A percentile compares a stretch with the other conserved stretches of the same genome.
phyloP scores from a whole-genome alignment of 2,797 vertebrate genomes.

The Cryptoblepharus egeriae region DNA sequence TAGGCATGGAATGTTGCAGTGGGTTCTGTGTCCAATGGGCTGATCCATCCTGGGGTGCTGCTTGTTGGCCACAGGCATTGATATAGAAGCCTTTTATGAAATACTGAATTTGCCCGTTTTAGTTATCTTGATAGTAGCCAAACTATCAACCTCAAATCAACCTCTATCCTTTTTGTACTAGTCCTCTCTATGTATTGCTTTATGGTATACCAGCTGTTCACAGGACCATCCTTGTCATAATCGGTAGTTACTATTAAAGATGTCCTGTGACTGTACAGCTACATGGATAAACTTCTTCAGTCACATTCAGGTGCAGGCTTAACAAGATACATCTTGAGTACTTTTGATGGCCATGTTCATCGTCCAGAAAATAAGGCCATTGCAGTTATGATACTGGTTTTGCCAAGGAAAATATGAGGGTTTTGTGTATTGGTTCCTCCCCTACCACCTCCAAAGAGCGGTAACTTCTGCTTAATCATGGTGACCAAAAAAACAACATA shows the following conservation, averaged over 20 bases:
- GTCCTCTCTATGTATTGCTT: background rate
- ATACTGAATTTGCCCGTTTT: background rate
- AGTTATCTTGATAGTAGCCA: background rate
- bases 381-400: slow-evolving; percentile 49
- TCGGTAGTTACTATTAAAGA: background rate
- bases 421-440: background rate
- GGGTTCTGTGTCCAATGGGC: background rate
- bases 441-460: slow-evolving; percentile 25
- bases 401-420: slow-evolving; percentile 32
- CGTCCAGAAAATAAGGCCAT: slow-evolving; percentile 15
- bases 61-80: background rate
- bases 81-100: background rate
- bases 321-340: background rate
- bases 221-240: background rate
- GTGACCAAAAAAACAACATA: background rate
- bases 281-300: background rate
- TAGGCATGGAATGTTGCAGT: background rate
- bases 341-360: background rate
- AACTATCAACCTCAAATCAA: background rate
- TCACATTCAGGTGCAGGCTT: background rate
- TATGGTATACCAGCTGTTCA: background rate
- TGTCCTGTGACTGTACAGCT: background rate
- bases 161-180: background rate
- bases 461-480: slow-evolving; percentile 27
- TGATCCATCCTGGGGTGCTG: background rate